Evolutionary conservation across 1,140 invertebrate genomes (phyloP).

Genomic region (Caenorhabditis inopinata): DNA sequence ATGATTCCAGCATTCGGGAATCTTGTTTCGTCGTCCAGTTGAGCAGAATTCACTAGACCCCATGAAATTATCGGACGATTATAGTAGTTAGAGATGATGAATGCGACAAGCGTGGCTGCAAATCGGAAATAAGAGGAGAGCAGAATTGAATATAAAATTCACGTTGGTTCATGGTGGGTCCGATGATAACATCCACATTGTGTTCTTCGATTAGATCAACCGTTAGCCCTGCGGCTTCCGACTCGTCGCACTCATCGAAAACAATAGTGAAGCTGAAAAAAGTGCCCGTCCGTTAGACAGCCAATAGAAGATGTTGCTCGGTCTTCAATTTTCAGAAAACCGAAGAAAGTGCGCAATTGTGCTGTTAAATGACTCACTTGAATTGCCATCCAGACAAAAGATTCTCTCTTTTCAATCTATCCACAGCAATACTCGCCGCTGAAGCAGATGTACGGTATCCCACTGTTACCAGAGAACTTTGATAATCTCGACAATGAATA

Average conservation of each 20-base stretch:
- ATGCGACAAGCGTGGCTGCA: not conserved
- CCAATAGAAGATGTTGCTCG: not conserved
- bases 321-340: not conserved
- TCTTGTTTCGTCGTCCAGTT: not conserved
- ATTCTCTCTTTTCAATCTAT: not conserved
- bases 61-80: slow-evolving; percentile 1
- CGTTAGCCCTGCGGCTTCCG: not conserved
- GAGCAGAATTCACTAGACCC: slow-evolving; percentile 29
- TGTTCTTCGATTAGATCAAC: not conserved
- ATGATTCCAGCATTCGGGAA: slow-evolving; percentile 24
- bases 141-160: too few species aligned
- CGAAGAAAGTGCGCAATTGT: too few species aligned
- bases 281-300: too few species aligned
- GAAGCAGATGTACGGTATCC: slow-evolving; percentile 26
- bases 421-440: not conserved
- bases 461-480: not conserved
- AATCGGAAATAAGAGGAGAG: too few species aligned
- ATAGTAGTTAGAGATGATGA: slow-evolving; percentile 11
- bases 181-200: slow-evolving; percentile 18
- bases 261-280: not conserved
- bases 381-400: not conserved
- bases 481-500: too few species aligned
- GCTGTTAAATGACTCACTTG: not conserved
- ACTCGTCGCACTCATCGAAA: not conserved
- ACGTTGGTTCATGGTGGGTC: not conserved